Conservation (phyloP, 2,113 vertebrate species). For the Syrmaticus mikado region DNA sequence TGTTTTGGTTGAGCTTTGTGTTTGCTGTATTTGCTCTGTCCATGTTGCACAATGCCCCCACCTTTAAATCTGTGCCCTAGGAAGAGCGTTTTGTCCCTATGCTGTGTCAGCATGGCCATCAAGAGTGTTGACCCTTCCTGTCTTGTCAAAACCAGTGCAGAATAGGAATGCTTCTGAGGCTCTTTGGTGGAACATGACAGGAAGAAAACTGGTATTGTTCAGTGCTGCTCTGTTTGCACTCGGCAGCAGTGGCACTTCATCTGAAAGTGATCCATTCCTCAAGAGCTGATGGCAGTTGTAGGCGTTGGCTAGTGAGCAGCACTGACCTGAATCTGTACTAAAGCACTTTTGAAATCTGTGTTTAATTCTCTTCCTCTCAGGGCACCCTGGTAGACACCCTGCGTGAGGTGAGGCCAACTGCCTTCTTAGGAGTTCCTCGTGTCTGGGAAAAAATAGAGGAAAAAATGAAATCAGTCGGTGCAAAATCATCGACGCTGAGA, state of each 20-base stretch:
- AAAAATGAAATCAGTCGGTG: slow-evolving; percentile 82
- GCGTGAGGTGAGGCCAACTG: slow-evolving; percentile 88
- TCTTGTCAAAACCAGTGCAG: not conserved
- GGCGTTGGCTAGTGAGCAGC: too few species aligned
- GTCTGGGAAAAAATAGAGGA: slow-evolving; percentile 98
- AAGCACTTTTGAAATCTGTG: not conserved
- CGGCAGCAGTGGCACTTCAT: too few species aligned
- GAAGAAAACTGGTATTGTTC: not conserved
- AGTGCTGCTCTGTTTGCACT: not conserved
- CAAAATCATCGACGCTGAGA: slow-evolving; percentile 82
- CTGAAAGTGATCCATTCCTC: not conserved
- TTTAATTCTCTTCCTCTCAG: slow-evolving; percentile 62
- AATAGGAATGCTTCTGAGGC: not conserved
- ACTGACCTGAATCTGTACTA: not conserved
- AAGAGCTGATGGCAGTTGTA: not conserved
- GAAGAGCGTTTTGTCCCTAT: rapidly evolving
- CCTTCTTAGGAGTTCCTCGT: slow-evolving; percentile 91
- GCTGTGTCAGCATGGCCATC: not conserved
- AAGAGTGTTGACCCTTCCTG: rapidly evolving
- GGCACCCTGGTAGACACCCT: slow-evolving; percentile 88
- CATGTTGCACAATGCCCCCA: not conserved
- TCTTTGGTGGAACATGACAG: not conserved
- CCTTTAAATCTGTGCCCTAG: not conserved
- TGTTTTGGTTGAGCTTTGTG: not conserved
- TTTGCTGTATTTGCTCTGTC: slow-evolving; percentile 32